These are phyloP conservation scores for Dicentrarchus labrax DNA, from an alignment of 2,113 vertebrate species.

Conservation along the genomic window DNA sequence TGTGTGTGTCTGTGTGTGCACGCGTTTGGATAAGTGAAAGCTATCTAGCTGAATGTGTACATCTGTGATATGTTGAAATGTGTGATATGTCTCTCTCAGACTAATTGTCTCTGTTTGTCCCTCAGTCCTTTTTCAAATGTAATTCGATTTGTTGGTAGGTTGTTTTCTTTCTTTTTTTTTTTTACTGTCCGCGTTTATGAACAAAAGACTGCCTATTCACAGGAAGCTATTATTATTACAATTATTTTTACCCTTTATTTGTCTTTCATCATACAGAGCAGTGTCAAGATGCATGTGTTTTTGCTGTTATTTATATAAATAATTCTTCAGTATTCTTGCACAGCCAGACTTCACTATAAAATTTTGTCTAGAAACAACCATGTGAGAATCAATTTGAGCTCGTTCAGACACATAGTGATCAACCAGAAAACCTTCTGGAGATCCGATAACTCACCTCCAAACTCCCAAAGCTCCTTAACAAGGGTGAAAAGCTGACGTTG, in stretches of 20 bases:
- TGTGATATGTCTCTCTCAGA: conserved; percentile 13
- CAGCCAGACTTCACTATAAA: neutral
- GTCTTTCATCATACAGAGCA: neutral
- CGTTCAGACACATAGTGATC: neutral
- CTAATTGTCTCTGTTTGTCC: neutral
- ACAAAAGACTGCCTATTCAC: neutral
- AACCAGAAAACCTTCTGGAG: neutral
- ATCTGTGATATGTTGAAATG: conserved; percentile 35
- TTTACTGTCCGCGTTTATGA: neutral
- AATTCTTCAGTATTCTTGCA: neutral
- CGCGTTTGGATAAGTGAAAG: conserved; percentile 15
- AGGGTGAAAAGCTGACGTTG: neutral
- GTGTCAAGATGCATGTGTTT: neutral
- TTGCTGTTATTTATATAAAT: neutral
- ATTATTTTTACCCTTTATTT: neutral
- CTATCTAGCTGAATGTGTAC: conserved; percentile 27
- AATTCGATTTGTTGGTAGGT: neutral
- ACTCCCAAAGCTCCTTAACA: conserved; percentile 1
- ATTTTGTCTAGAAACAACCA: neutral
- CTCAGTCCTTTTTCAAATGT: conserved; percentile 14
- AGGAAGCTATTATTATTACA: neutral
- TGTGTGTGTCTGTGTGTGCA: conserved; percentile 19
- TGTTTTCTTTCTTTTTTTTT: neutral
- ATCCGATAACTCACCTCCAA: conserved; percentile 5
- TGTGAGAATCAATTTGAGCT: neutral